Evolutionary conservation across 2,797 vertebrate species (phyloP), one percentile per base, ranked within the genome.

Genomic region (Anableps anableps): DNA sequence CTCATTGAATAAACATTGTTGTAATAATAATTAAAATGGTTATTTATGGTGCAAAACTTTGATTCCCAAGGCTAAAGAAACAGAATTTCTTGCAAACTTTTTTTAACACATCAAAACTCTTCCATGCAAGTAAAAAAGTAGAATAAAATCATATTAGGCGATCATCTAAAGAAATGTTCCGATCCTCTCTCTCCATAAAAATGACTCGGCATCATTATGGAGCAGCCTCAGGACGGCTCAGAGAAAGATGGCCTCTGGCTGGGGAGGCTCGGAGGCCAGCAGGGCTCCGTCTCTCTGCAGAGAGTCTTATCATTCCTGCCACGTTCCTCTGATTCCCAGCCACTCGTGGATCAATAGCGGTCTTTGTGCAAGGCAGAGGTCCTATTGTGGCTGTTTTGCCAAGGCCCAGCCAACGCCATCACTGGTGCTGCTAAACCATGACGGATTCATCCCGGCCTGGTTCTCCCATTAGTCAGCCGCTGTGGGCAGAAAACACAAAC

Each of bases 301-400:
- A 68, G 62, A 58, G 76, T 55, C 60, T 93, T 90, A 70, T 58
- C 58, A 93, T 93, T 93, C 93, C 71, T 72, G 79, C 80, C 93
- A 92, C 92, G 91, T 93, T 38, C 77, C 48, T 85, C 86, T 85
- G 82, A 91, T 93, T 93, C 87, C 43, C 91, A 82, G 81, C 88
- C 87, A 80, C 83, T 88, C 31, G 58, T 84, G 43, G 89, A 94
- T 95, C 94, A 94, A 95, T 94, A 94, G 93, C 66, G 1, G 77
- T 77, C 89, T 94, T 93, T 91, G 88, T 94, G 91, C 80, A 80
- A 92, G 85, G 88, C 84, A 83, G 88, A 84, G 85, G 72, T 85
- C 90, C 87, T 77, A 86, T 91, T 90, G 88, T 90, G 89, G 79
- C 75, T 48, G 80, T 80, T 60, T 87, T 26, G 26, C 81, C 75